Evolutionary conservation across 1,140 invertebrate species (phyloP).

Genomic region (Lordiphosa clarofinis): DNA sequence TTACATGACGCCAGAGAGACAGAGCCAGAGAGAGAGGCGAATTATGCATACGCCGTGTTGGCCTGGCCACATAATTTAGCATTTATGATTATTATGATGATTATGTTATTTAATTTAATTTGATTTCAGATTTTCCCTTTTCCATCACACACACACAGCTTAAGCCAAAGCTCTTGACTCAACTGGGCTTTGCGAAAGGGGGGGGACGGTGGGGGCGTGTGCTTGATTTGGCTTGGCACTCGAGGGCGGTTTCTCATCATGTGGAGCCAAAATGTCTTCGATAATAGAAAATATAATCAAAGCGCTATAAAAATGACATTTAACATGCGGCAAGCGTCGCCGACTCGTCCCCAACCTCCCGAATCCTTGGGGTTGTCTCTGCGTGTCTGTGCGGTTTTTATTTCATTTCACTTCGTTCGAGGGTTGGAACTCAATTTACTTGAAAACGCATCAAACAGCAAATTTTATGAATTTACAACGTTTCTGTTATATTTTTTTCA

Average conservation of each 20-base stretch:
- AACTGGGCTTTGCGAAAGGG: not conserved
- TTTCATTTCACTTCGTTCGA: constrained; percentile 74
- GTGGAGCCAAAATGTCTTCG: constrained; percentile 66
- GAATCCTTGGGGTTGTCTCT: constrained; percentile 15
- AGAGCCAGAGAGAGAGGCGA: constrained; percentile 14
- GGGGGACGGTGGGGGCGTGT: too few species aligned
- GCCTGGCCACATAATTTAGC: constrained; percentile 64
- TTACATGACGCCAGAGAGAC: constrained; percentile 41
- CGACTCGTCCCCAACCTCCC: constrained; percentile 45
- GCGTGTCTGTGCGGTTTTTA: constrained; percentile 63
- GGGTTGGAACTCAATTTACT: constrained; percentile 77
- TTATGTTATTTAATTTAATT: constrained; percentile 78
- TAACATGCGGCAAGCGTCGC: constrained; percentile 73
- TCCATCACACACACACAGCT: constrained; percentile 24
- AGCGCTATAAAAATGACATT: constrained; percentile 77
- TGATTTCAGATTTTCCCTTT: constrained; percentile 49
- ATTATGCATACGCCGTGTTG: constrained; percentile 74
- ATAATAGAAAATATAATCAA: constrained; percentile 78
- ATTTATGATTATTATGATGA: constrained; percentile 74
- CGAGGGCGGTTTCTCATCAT: constrained; percentile 18
- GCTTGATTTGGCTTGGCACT: too few species aligned
- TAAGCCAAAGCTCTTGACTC: constrained; percentile 54
- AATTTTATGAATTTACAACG: constrained; percentile 78
- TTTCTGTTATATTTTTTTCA: constrained; percentile 46
- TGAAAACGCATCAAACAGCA: constrained; percentile 77